Conservation (phyloP, 2,113 vertebrate genomes). For the Anoura caudifer region DNA sequence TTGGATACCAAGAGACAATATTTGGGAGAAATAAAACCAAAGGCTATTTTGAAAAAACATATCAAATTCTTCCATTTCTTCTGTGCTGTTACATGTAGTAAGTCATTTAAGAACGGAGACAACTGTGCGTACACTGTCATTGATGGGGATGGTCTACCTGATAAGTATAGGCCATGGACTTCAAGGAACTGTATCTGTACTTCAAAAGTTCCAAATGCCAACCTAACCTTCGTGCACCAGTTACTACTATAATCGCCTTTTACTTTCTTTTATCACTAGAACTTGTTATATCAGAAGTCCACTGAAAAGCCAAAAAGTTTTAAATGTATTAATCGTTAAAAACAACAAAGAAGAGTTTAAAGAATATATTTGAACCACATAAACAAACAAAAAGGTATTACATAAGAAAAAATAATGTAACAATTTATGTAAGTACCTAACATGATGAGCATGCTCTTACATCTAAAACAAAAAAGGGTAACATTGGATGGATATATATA, state of each 20-base stretch:
- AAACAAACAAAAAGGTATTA: slow-evolving; percentile 92
- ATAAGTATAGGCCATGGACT: neutral
- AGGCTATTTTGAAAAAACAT: neutral
- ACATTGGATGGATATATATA: too few relatives aligned
- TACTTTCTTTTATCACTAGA: neutral
- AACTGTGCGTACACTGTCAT: neutral
- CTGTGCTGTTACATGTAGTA: neutral
- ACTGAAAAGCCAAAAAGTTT: slow-evolving; percentile 37
- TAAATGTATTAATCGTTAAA: slow-evolving; percentile 72
- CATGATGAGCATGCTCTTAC: slow-evolving; percentile 89
- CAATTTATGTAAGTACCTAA: slow-evolving; percentile 92
- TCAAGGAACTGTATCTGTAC: neutral
- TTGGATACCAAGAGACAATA: slow-evolving; percentile 17
- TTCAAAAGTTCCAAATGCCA: neutral
- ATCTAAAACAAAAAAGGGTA: slow-evolving; percentile 86
- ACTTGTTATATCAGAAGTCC: neutral
- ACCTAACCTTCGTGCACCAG: neutral
- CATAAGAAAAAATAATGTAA: slow-evolving; percentile 96
- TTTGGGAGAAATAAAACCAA: slow-evolving; percentile 40
- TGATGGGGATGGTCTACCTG: accelerated
- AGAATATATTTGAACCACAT: slow-evolving; percentile 97
- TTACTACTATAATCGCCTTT: neutral
- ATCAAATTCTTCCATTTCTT: neutral
- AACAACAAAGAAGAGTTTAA: slow-evolving; percentile 81
- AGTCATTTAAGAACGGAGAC: neutral